Evolutionary conservation across 2,888 invertebrate species (phyloP).

Genomic region (Brachynemurus nebulosus): DNA sequence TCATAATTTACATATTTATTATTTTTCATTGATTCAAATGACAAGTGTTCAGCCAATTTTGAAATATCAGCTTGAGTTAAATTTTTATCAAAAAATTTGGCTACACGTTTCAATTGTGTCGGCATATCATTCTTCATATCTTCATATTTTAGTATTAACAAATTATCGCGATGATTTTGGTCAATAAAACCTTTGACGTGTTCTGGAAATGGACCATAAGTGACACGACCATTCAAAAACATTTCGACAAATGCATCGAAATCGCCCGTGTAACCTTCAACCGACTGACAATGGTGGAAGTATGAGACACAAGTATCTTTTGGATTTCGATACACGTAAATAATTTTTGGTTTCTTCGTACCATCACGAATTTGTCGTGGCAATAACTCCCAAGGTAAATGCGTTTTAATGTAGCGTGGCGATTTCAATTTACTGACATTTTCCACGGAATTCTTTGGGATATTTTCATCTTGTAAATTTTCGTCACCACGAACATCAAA

Average conservation of each 20-base stretch:
- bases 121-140: conserved; percentile 30
- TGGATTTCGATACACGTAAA: conserved; percentile 3
- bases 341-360: not conserved
- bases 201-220: conserved; percentile 24
- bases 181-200: conserved; percentile 23
- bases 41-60: conserved; percentile 32
- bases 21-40: conserved; percentile 37
- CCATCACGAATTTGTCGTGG: not conserved
- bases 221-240: conserved; percentile 22
- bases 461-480: not conserved
- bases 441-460: not conserved
- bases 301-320: conserved; percentile 5
- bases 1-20: conserved; percentile 34
- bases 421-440: not conserved
- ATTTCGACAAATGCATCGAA: conserved; percentile 18
- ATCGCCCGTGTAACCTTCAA: conserved; percentile 17
- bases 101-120: conserved; percentile 30
- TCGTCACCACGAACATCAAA: not conserved
- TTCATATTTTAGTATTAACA: conserved; percentile 25
- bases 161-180: conserved; percentile 17
- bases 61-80: conserved; percentile 26
- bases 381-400: conserved; percentile 1
- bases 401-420: not conserved
- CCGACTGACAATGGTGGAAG: not conserved
- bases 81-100: conserved; percentile 29